Percentiles rank a stretch among this genome's conserved stretches.
Evolutionary conservation across 2,113 vertebrate species (phyloP).

Genomic region (Columba janthina): DNA sequence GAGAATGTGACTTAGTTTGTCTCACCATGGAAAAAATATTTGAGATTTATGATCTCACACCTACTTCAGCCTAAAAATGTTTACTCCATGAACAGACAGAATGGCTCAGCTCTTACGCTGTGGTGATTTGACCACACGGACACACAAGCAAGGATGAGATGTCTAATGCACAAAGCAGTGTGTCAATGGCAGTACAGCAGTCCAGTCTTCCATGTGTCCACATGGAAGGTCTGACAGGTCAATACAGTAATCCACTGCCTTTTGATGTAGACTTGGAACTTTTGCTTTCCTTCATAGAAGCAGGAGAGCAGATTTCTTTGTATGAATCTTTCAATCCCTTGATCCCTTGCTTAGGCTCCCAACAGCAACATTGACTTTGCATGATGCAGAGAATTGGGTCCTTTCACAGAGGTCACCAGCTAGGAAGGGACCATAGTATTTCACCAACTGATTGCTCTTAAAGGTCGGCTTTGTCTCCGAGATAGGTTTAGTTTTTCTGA

Average conservation of each 20-base stretch:
- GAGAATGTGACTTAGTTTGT: constrained; percentile 26
- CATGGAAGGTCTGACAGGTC: background rate
- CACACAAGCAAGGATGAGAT: background rate
- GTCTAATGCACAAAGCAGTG: background rate
- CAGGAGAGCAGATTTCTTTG: background rate
- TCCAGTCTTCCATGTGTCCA: background rate
- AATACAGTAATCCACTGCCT: background rate
- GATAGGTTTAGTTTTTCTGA: background rate
- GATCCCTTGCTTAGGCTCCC: background rate
- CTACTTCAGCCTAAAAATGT: constrained; percentile 54
- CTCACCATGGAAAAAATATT: constrained; percentile 4
- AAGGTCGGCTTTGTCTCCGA: background rate
- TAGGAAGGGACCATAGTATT: background rate
- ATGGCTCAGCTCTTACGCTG: constrained; percentile 14
- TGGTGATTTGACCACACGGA: background rate
- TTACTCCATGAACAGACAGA: background rate
- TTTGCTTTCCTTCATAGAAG: background rate
- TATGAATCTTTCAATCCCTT: background rate
- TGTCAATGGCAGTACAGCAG: background rate
- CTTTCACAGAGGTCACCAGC: background rate
- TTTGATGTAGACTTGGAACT: background rate
- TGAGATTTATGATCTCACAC: constrained; percentile 46
- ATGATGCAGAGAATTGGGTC: background rate
- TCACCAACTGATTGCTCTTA: background rate
- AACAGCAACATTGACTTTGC: background rate